Percentiles rank a stretch among this genome's conserved stretches.
Conservation (phyloP, 2,797 vertebrate species). For the Gymnopithys bicolor region DNA sequence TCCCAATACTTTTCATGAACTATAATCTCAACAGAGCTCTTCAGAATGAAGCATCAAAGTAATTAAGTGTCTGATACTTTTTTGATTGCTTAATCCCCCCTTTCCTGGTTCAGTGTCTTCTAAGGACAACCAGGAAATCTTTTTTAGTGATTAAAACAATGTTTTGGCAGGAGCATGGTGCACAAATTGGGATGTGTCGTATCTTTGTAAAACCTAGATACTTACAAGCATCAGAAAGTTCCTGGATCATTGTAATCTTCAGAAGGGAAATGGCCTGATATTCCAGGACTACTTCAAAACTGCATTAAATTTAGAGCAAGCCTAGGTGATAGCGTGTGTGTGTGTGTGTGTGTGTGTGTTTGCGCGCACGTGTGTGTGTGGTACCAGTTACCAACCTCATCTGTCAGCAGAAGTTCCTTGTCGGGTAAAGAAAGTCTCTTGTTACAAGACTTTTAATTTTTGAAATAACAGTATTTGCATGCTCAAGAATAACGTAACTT, state of each 20-base stretch:
- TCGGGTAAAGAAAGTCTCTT: background rate
- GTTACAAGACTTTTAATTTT: background rate
- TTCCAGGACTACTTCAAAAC: background rate
- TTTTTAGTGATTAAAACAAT: background rate
- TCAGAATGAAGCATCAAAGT: background rate
- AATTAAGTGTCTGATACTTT: slow-evolving; percentile 38
- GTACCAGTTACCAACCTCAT: background rate
- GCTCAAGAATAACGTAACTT: background rate
- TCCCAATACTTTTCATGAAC: background rate
- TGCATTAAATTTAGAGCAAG: background rate
- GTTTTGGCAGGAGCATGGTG: background rate
- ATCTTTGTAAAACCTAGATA: background rate
- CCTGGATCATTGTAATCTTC: background rate
- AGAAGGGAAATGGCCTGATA: background rate
- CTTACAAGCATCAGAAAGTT: background rate
- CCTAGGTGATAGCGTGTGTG: background rate
- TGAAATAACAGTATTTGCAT: background rate
- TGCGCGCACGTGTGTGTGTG: background rate
- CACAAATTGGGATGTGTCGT: background rate
- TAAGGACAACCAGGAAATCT: slow-evolving; percentile 24
- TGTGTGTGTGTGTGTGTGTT: background rate
- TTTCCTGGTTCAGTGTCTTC: slow-evolving; percentile 8
- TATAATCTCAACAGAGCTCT: background rate
- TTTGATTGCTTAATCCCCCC: slow-evolving; percentile 22
- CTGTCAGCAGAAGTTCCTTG: background rate